These are phyloP conservation scores for Ceratosolen fusciceps DNA, from an alignment of 1,140 invertebrate species.

Conservation along the genomic window DNA sequence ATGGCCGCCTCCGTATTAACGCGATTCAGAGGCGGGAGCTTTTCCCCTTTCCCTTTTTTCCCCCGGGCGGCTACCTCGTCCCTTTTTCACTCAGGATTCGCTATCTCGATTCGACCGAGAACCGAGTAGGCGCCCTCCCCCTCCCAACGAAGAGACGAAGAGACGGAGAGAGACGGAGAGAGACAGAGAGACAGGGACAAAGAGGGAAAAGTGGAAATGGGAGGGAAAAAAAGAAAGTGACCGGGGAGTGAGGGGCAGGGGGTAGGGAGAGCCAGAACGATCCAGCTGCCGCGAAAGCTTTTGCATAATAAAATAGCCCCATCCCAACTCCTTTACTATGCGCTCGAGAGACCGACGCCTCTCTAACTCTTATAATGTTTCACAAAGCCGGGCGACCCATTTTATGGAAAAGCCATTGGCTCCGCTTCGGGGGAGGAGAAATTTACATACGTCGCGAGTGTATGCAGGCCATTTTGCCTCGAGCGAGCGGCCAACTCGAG, in stretches of 20 bases:
- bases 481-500: not conserved
- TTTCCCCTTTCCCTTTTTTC: slow-evolving; percentile 59
- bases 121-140: no score
- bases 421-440: not conserved
- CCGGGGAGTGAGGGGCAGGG: not conserved
- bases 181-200: not conserved
- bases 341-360: slow-evolving; percentile 22
- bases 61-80: not conserved
- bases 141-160: not conserved
- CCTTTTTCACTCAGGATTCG: not conserved
- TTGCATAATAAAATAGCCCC: slow-evolving; percentile 72
- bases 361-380: slow-evolving; percentile 26
- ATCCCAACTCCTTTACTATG: slow-evolving; percentile 49
- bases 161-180: not conserved
- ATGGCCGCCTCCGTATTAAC: slow-evolving; percentile 72
- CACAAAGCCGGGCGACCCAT: not conserved
- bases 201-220: not conserved
- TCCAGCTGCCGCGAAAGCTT: slow-evolving; percentile 70
- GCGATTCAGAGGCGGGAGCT: slow-evolving; percentile 68
- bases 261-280: slow-evolving; percentile 56
- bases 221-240: not conserved
- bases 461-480: not conserved
- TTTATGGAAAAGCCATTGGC: slow-evolving; percentile 11
- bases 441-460: not conserved
- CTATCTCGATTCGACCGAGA: not conserved